Evolutionary conservation across 1,140 invertebrate genomes (phyloP), one percentile per base, ranked within the genome.

Genomic region (Stegodyphus dumicola): DNA sequence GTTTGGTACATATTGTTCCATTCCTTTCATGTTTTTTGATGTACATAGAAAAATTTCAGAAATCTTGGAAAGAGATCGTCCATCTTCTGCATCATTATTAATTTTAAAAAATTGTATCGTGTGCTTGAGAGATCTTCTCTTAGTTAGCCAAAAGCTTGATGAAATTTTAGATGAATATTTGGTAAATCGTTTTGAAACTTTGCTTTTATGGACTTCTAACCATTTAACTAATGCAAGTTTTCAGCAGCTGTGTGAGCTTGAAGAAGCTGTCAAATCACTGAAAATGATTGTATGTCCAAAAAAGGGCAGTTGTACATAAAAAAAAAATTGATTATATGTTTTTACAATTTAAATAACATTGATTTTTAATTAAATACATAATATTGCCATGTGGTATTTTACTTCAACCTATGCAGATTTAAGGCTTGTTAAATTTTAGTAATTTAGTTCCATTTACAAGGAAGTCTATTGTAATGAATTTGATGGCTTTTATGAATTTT

Each of bases 151-250:
- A 53, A 33, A 67, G n/a, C 6, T 5, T 6, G n/a, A 54, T 15
- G 52, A 76, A 18, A 51, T 18, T 6, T n/a, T 10, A 10, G n/a
- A 65, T 54, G 65, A 33, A 9, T 64, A 56, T 15, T 11, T 73
- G 15, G 18, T 52, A 77, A 15, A 15, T 9, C 9, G 15, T 10
- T 78, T 86, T 64, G 66, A 86, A 17, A 65, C 76, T 1, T 66
- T 86, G 18, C 33, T 78, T 10, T 17, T 53, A 13, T 86, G 84
- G 84, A 71, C 78, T 53, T 73, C 5, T 17, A 78, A 71, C 52
- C 75, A 86, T 51, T 73, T 86, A 33, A 66, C 17, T 48, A 70
- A 11, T 77, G 84, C 84, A 15, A 77, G 67, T 15, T 86, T 71
- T n/a, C 75, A 86, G 51, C 84, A 86, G 33, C 18, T 86, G 0